Evolutionary conservation across 2,888 invertebrate genomes (phyloP).

Genomic region (Drosophila mimetica): DNA sequence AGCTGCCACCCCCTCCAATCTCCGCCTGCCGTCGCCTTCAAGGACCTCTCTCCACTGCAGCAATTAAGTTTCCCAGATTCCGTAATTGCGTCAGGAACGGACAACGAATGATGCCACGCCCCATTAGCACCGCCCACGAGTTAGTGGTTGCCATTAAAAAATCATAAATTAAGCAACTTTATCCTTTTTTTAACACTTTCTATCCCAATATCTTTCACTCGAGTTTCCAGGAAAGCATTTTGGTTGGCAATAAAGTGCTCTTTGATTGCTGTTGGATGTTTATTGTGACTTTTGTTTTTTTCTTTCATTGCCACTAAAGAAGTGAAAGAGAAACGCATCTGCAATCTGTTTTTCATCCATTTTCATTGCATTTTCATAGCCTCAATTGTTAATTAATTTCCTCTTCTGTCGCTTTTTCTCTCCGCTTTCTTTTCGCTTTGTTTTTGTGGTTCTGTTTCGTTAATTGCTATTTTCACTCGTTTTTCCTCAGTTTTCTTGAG

Average conservation of each 20-base stretch:
- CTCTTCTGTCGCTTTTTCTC: background rate
- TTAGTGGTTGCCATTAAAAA: conserved; percentile 31
- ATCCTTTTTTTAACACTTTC: background rate
- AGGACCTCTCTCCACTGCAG: conserved; percentile 20
- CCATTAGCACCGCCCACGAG: conserved; percentile 20
- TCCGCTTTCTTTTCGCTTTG: background rate
- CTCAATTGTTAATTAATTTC: conserved; percentile 37
- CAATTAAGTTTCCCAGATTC: conserved; percentile 38
- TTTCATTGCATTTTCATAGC: conserved; percentile 31
- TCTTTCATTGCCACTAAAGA: conserved; percentile 4
- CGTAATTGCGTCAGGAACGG: conserved; percentile 38
- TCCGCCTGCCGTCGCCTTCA: background rate
- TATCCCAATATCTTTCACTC: background rate
- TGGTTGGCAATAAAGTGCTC: conserved; percentile 27
- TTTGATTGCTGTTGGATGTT: conserved; percentile 41
- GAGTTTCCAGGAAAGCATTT: background rate
- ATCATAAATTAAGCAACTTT: conserved; percentile 45
- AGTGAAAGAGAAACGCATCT: background rate
- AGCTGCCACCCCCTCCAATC: conserved; percentile 3
- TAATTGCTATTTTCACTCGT: conserved; percentile 8
- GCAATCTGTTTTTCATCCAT: conserved; percentile 20
- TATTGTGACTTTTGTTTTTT: conserved; percentile 11
- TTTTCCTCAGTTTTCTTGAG: background rate
- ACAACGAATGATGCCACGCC: conserved; percentile 31
- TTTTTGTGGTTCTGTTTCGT: conserved; percentile 15